Evolutionary conservation across 2,113 vertebrate species (phyloP), one percentile per base, ranked within the genome.

Genomic region (Pseudopipra pipra): DNA sequence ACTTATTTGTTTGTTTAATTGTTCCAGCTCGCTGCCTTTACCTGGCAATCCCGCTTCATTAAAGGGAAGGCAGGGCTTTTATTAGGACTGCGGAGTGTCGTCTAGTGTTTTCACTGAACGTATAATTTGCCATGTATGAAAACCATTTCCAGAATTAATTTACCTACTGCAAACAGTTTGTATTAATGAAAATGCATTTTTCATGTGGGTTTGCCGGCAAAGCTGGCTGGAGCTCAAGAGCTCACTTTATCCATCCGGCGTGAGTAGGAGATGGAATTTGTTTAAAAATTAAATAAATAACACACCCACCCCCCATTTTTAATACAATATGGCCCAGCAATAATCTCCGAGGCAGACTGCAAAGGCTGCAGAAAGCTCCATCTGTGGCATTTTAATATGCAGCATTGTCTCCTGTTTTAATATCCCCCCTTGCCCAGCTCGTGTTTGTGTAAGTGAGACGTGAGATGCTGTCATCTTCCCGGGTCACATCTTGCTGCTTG

Each of bases 111-210:
- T 78, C 80, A 18, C 76, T 46, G 85, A 89, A 92, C 35, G n/a
- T 87, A 62, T 95, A 85, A 95, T 97, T 97, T 97, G 96, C 96
- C 75, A 35, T 55, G 93, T 96, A 96, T 93, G 97, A 97, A 96
- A 97, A 93, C 94, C 97, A 87, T 97, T 97, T 96, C 95, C 95
- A 86, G 96, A 97, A 97, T 98, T 97, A 97, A 98, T 98, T 98
- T 97, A 94, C 97, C 97, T 96, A 89, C 97, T 91, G 97, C 98
- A 97, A 98, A 98, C 97, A 97, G 96, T 98, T 97, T 97, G 96
- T 96, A 96, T 97, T 97, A 97, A 98, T 97, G 97, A 97, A 97
- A 97, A 97, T 89, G 97, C 94, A 74, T 95, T 96, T 97, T 95
- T 91, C 82, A 46, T 75, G 92, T 87, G 97, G 91, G 93, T 63